These are phyloP conservation scores for Carapus acus DNA, from an alignment of 2,797 vertebrate genomes.

Conservation along the genomic window DNA sequence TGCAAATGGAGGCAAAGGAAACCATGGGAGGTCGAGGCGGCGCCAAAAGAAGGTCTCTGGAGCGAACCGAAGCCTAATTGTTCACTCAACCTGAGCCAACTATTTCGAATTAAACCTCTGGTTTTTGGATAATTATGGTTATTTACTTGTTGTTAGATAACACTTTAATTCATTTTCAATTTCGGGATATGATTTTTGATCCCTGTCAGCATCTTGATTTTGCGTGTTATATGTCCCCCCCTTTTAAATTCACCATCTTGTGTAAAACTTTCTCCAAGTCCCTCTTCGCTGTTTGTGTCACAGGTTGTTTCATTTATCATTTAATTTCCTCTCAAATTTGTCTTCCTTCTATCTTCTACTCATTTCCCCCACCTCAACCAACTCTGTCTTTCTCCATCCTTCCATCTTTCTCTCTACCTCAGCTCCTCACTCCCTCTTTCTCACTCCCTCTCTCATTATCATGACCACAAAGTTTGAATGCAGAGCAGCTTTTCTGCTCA, in stretches of 20 bases:
- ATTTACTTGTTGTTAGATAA: no score
- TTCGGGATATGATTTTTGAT: no score
- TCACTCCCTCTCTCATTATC: slow-evolving; percentile 30
- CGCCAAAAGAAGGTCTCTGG: slow-evolving; percentile 32
- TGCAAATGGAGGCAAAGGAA: slow-evolving; percentile 75
- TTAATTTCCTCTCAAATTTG: not conserved
- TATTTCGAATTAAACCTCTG: no score
- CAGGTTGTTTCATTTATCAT: no score
- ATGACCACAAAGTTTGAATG: slow-evolving; percentile 33
- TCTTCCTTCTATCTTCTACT: slow-evolving; percentile 4
- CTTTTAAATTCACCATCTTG: no score
- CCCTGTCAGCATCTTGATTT: no score
- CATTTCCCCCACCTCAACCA: not conserved
- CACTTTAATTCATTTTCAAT: no score
- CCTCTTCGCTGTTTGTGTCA: no score
- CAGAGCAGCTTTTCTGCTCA: slow-evolving; percentile 58
- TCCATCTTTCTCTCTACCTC: slow-evolving; percentile 5
- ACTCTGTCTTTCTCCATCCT: slow-evolving; percentile 7
- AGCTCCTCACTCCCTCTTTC: slow-evolving; percentile 8
- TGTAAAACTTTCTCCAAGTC: no score
- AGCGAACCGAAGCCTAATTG: slow-evolving; percentile 21
- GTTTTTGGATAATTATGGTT: no score
- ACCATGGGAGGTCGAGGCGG: slow-evolving; percentile 59
- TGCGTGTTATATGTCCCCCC: no score
- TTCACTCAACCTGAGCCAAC: no score